Conservation (phyloP, 2,113 vertebrate species). For the Bos indicus region DNA sequence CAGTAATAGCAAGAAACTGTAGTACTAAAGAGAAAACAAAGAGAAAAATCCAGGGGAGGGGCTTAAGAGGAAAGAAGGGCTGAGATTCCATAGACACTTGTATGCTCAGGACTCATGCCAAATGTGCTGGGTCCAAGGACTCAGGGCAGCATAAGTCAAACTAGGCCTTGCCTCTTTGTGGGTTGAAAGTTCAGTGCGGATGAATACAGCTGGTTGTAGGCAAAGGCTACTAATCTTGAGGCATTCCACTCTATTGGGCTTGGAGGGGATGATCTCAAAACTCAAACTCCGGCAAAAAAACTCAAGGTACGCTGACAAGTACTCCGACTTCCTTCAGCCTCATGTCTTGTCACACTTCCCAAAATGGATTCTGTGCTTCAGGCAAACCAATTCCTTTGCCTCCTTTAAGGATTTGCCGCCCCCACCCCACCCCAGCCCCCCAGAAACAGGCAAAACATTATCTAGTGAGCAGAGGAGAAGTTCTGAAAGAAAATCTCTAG, state of each 20-base stretch:
- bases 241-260: background rate
- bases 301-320: background rate
- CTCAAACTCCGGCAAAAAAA: background rate
- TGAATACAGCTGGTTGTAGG: background rate
- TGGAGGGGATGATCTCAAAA: background rate
- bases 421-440: background rate
- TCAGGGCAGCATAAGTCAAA: background rate
- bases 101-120: background rate
- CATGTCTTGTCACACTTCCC: background rate
- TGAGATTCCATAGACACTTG: background rate
- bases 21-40: conserved; percentile 13
- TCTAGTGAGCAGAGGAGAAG: background rate
- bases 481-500: background rate
- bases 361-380: background rate
- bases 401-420: background rate
- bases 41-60: background rate
- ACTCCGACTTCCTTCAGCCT: background rate
- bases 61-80: background rate
- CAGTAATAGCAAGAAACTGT: background rate
- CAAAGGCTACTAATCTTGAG: background rate
- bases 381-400: background rate
- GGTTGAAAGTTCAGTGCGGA: background rate
- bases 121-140: background rate
- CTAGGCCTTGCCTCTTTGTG: background rate
- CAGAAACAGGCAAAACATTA: background rate